Evolutionary conservation across 2,113 vertebrate genomes (phyloP).

Genomic region (Triplophysa rosa): DNA sequence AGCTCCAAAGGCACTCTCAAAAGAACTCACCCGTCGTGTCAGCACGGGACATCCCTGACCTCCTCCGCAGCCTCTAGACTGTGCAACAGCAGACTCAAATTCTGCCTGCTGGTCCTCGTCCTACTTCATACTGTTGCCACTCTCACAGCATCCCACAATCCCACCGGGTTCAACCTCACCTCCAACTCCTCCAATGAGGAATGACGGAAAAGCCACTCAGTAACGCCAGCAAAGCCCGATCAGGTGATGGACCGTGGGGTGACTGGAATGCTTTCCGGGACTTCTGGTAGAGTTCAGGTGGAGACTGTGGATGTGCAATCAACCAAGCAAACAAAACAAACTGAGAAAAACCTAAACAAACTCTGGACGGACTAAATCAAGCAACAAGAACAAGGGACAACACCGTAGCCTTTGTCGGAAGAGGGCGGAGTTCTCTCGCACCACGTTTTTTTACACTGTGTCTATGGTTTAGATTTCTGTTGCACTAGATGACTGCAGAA

Average conservation of each 20-base stretch:
- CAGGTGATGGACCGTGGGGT: conserved; percentile 25
- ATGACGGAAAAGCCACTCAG: conserved; percentile 68
- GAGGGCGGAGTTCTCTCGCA: conserved; percentile 92
- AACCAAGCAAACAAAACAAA: conserved; percentile 73
- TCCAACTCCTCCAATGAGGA: conserved; percentile 86
- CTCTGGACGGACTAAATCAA: conserved; percentile 56
- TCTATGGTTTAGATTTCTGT: conserved; percentile 91
- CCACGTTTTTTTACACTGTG: conserved; percentile 98
- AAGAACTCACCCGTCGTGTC: conserved; percentile 86
- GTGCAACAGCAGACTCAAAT: conserved; percentile 93
- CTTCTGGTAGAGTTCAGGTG: conserved; percentile 61
- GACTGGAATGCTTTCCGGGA: conserved; percentile 74
- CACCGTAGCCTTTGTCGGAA: conserved; percentile 87
- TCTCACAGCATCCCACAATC: conserved; percentile 91
- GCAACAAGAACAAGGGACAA: conserved; percentile 66
- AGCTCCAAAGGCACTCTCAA: conserved; percentile 82
- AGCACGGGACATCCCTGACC: conserved; percentile 87
- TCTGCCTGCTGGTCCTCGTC: conserved; percentile 94
- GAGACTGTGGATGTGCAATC: conserved; percentile 73
- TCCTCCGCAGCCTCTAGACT: conserved; percentile 92
- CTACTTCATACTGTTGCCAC: conserved; percentile 96
- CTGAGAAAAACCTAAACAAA: conserved; percentile 51
- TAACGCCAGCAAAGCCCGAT: conserved; percentile 23
- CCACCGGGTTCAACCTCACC: conserved; percentile 84
- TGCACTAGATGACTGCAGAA: conserved; percentile 93